A percentile compares a stretch with the other conserved stretches of the same genome.
Conservation (phyloP, 1,140 invertebrate genomes). For the Watersipora subatra region DNA sequence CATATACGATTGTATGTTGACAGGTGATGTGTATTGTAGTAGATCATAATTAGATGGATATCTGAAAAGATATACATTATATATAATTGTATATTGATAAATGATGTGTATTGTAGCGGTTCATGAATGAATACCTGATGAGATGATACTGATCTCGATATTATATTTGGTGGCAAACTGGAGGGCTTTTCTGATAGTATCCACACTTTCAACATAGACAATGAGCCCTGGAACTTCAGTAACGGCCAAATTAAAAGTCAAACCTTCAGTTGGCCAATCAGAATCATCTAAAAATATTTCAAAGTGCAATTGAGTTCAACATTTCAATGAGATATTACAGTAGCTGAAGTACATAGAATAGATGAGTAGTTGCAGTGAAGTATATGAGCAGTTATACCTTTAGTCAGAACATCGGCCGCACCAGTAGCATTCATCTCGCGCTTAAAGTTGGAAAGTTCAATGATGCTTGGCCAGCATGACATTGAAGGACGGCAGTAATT, state of each 20-base stretch:
- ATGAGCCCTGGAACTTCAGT: not conserved
- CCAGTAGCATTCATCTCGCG: not conserved
- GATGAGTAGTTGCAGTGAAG: conserved; percentile 13
- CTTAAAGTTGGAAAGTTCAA: not conserved
- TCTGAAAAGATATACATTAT: not conserved
- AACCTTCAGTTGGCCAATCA: not conserved
- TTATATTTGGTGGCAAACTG: conserved; percentile 16
- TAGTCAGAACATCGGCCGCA: not conserved
- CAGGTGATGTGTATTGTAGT: not conserved
- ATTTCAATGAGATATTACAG: conserved; percentile 6
- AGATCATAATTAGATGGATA: not conserved
- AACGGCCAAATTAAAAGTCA: not conserved
- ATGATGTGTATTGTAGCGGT: not conserved
- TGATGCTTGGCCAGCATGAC: not conserved
- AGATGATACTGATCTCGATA: conserved; percentile 13
- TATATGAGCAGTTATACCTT: conserved; percentile 7
- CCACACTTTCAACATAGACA: not conserved
- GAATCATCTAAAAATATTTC: conserved; percentile 7
- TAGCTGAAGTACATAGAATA: conserved; percentile 14
- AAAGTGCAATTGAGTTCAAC: conserved; percentile 12
- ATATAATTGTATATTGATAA: not conserved
- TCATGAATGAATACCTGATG: conserved; percentile 13
- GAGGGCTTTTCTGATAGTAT: conserved; percentile 13
- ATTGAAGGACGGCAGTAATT: not conserved
- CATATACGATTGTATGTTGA: not conserved